Base-by-base conservation (phyloP, 2,797 vertebrate genomes). In the Rhynchonycteris naso region DNA sequence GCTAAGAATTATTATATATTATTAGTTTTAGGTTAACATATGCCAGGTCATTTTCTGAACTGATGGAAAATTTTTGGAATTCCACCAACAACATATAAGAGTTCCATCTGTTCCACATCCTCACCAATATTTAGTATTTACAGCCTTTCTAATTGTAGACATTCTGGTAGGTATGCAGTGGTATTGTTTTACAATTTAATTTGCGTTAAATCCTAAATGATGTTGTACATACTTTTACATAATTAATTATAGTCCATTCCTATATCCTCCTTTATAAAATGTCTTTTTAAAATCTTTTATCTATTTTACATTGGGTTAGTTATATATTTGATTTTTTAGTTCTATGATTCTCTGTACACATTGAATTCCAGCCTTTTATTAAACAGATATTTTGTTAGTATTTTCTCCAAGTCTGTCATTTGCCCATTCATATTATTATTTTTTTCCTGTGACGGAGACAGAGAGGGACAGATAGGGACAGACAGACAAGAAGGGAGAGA, bases 121-220 rank as follows among this genome's bases (percentile, higher is more conserved):
- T 90, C 65, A 82, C 50, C 50, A 65, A 35, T 38, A 89, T 59
- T 59, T 83, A 75, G 13, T 90, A 59, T 68, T 95, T 78, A 58
- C 10, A 61, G 50, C 38, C 33, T 28, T 47, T 89, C 58, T 54
- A 68, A 90, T 92, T 87, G 78, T 83, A 87, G 50, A 16, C 26
- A 11, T 26, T 69, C 86, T 90, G 87, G 24, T 68, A 21, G 80
- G 24, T 43, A n/a, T 56, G 52, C 14, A 61, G 30, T 43, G 10
- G 12, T 30, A 71, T 18, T n/a, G 47, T 50, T 81, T 50, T 81
- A 72, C 19, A 38, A 50, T 33, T 87, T 74, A 83, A 83, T 92
- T 75, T 87, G 18, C 30, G 61, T 90, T 61, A 63, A 16, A 38
- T 50, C 19, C 76, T 65, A n/a, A 91, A 84, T 81, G 56, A 61